These are phyloP conservation scores for Cyclura pinguis DNA, from an alignment of 2,797 vertebrate genomes.

Conservation along the genomic window DNA sequence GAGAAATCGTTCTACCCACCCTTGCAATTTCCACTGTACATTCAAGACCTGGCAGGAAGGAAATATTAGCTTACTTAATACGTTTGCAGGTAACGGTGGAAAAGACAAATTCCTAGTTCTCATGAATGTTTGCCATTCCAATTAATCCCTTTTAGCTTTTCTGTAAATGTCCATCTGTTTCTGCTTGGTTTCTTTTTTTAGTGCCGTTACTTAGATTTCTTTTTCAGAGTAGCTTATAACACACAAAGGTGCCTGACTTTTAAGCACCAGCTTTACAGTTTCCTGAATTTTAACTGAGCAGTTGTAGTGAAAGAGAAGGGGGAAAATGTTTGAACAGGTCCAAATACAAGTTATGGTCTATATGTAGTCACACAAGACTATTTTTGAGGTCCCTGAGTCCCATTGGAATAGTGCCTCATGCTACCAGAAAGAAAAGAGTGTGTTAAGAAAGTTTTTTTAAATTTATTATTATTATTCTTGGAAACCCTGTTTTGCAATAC, in stretches of 20 bases:
- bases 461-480: too few species aligned
- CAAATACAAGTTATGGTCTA: too few species aligned
- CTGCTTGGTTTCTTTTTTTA: background rate
- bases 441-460: too few species aligned
- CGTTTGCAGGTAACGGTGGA: background rate
- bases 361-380: too few species aligned
- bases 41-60: slow-evolving; percentile 47
- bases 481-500: too few species aligned
- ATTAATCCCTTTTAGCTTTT: slow-evolving; percentile 28
- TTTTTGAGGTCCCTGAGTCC: too few species aligned
- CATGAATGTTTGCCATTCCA: background rate
- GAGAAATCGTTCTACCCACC: slow-evolving; percentile 35
- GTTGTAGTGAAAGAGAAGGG: too few species aligned
- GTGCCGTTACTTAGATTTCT: background rate
- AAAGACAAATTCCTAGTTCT: background rate
- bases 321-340: background rate
- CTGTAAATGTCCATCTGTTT: slow-evolving; percentile 31
- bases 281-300: background rate
- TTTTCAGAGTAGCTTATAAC: background rate
- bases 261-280: background rate
- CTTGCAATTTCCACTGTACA: slow-evolving; percentile 31
- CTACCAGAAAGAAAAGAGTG: too few species aligned
- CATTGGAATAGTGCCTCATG: too few species aligned
- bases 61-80: slow-evolving; percentile 36
- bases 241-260: background rate